Percentiles rank a stretch among this genome's conserved stretches.
phyloP scores from a whole-genome alignment of 1,140 invertebrate genomes.

The Trichoplusia ni region DNA sequence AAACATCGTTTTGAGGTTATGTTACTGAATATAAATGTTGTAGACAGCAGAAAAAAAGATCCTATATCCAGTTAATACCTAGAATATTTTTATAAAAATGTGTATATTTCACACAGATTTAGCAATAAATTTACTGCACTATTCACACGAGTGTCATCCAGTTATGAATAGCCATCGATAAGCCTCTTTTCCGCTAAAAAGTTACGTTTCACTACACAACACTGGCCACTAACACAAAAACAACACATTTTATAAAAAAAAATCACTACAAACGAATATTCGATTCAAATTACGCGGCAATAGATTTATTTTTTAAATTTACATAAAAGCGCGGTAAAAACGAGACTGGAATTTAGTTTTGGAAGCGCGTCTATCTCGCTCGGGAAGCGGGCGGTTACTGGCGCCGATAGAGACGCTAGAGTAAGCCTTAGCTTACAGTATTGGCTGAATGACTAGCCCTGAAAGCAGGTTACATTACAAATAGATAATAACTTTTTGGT shows the following conservation, averaged over 20 bases:
- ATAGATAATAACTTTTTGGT: too few relatives aligned
- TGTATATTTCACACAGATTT: too few relatives aligned
- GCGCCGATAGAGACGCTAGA: background rate
- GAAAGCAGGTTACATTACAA: background rate
- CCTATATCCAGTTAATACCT: too few relatives aligned
- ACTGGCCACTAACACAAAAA: background rate
- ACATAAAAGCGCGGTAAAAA: constrained; percentile 26
- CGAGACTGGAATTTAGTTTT: constrained; percentile 3
- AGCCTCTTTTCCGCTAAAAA: background rate
- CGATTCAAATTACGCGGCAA: too few relatives aligned
- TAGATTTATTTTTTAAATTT: too few relatives aligned
- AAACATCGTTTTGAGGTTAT: too few relatives aligned
- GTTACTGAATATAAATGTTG: too few relatives aligned
- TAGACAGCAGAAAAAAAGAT: too few relatives aligned
- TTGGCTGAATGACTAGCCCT: background rate
- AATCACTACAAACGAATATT: background rate
- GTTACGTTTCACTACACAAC: background rate
- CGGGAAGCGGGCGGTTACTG: background rate
- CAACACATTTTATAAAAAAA: background rate
- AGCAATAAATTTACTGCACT: background rate
- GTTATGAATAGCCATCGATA: constrained; percentile 20
- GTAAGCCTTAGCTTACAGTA: too few relatives aligned
- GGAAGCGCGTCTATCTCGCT: background rate
- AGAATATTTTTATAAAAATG: too few relatives aligned
- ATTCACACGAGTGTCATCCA: constrained; percentile 3